These are phyloP conservation scores for Drosophila melanogaster DNA, from an alignment of 1,140 invertebrate species.

Conservation along the genomic window Release_6_plus_ISO1_MT NT_033779.5:3218001-3218500, in stretches of 20 bases:
- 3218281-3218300: constrained; percentile 57
- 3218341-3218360: constrained; percentile 25
- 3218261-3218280: constrained; percentile 33
- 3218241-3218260: constrained; percentile 50
- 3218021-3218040: not conserved
- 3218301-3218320: constrained; percentile 3
- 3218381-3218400: not conserved
- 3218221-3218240: constrained; percentile 12
- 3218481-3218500: not conserved
- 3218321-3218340: constrained; percentile 41
- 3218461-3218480: not conserved
- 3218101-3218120: not conserved
- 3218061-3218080: constrained; percentile 1
- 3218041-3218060: not conserved
- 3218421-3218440: constrained; percentile 40
- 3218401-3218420: constrained; percentile 44
- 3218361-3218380: constrained; percentile 55
- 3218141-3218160: constrained; percentile 6
- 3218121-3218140: constrained; percentile 27
- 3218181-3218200: not conserved
- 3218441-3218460: constrained; percentile 29
- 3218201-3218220: constrained; percentile 11
- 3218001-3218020: constrained; percentile 22
- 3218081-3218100: constrained; percentile 12
- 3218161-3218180: constrained; percentile 13